Evolutionary conservation across 1,140 invertebrate genomes (phyloP).

Genomic region (Eumaeus atala): DNA sequence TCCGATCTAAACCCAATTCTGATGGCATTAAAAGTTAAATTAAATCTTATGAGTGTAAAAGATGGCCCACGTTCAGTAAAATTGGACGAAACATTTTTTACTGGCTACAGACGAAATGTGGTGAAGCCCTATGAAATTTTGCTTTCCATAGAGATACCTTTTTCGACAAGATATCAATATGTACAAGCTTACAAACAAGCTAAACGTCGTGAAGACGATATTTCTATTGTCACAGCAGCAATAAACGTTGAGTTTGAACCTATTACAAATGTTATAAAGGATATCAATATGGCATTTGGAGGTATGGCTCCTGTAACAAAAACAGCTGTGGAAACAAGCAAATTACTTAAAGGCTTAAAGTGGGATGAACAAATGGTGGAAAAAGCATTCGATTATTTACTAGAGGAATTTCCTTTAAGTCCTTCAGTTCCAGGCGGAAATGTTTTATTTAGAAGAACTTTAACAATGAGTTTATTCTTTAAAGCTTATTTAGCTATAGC

Average conservation of each 20-base stretch:
- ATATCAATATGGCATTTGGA: constrained; percentile 85
- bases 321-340: constrained; percentile 82
- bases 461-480: constrained; percentile 92
- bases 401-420: constrained; percentile 85
- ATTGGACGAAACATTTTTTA: constrained; percentile 93
- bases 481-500: constrained; percentile 88
- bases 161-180: constrained; percentile 81
- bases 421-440: constrained; percentile 93
- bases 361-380: constrained; percentile 87
- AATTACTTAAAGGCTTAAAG: constrained; percentile 78
- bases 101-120: constrained; percentile 89
- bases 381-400: constrained; percentile 77
- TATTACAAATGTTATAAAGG: constrained; percentile 76
- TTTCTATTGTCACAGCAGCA: constrained; percentile 95
- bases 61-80: constrained; percentile 77
- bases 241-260: constrained; percentile 80
- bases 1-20: constrained; percentile 96
- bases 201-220: constrained; percentile 94
- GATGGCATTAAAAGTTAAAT: constrained; percentile 82
- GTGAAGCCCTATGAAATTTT: constrained; percentile 87
- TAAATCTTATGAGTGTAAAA: constrained; percentile 70
- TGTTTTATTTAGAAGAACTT: constrained; percentile 85
- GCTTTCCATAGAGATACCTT: constrained; percentile 81
- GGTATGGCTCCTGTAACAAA: constrained; percentile 95
- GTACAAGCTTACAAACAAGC: constrained; percentile 94